phyloP scores from a whole-genome alignment of 2,113 vertebrate genomes.

The Salvelinus alpinus region DNA sequence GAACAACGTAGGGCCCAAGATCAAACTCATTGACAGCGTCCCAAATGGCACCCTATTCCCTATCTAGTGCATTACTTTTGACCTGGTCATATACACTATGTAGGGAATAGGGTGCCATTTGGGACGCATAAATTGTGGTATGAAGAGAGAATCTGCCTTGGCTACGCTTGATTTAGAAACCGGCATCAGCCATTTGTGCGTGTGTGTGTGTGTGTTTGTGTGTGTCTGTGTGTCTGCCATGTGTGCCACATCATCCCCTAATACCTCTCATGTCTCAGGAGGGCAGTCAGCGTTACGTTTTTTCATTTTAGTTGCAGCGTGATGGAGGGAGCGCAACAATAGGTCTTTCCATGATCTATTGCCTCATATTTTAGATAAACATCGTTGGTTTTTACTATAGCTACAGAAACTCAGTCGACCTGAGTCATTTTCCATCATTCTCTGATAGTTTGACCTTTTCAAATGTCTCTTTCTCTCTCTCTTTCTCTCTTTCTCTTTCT shows the following conservation, averaged over 20 bases:
- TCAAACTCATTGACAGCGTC: slow-evolving; percentile 22
- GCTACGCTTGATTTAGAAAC: slow-evolving; percentile 40
- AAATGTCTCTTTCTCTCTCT: slow-evolving; percentile 10
- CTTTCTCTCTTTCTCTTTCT: slow-evolving; percentile 6
- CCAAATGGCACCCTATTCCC: too few species aligned
- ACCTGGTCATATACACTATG: background rate
- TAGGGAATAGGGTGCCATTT: too few species aligned
- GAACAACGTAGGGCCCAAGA: slow-evolving; percentile 25
- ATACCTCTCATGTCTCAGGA: background rate
- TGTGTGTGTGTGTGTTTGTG: too few species aligned
- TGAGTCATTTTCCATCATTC: slow-evolving; percentile 15
- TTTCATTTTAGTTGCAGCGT: slow-evolving; percentile 39
- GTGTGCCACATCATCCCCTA: background rate
- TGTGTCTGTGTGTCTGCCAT: too few species aligned
- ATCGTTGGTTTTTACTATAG: background rate
- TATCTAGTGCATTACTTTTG: background rate
- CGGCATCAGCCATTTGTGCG: background rate
- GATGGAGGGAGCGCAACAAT: background rate
- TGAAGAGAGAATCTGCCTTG: slow-evolving; percentile 39
- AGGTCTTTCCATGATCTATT: slow-evolving; percentile 3
- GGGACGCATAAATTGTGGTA: background rate
- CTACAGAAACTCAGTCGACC: slow-evolving; percentile 1
- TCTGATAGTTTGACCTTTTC: slow-evolving; percentile 7
- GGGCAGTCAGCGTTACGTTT: background rate
- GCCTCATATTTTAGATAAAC: slow-evolving; percentile 28